Base-by-base conservation (phyloP, 2,113 vertebrate genomes). In the Otus sunia region DNA sequence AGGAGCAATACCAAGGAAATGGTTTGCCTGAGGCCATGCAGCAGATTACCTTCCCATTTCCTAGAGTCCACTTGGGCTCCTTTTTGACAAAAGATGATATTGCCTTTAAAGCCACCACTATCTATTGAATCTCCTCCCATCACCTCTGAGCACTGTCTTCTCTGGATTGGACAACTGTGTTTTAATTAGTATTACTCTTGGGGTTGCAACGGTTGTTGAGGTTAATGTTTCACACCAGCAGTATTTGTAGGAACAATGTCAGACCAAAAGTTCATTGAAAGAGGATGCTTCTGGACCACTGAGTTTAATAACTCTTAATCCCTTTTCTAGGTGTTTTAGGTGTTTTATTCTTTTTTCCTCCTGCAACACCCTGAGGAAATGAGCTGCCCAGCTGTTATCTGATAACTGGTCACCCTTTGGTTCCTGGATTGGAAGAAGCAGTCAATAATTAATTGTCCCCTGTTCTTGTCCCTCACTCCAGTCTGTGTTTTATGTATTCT, bases 131-230 rank as follows among this genome's bases (percentile, higher is more conserved):
- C 14, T 47, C 39, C 39, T 60, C 14, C 52, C 50, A 32, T 60
- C 36, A 25, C 73, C 47, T 59, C 47, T 63, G 58, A n/a, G 56
- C 39, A 69, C 37, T 64, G 75, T 72, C 63, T 88, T 74, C 52
- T 45, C 64, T 64, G 25, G 43, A 55, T 52, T 6, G 12, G 75
- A 39, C 47, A 74, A 79, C 39, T 60, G 50, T 22, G 19, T 89
- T 94, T 94, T 94, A 90, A 95, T 95, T 80, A 95, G 39, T 60
- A 45, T 41, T 81, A 39, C 66, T 91, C 91, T 26, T 79, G 91
- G 45, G 83, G 32, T 17, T 82, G 36, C 39, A 66, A 41, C 41
- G 82, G 83, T 49, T 36, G 20, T 7, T 92, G 60, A n/a, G 49
- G 72, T 75, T 84, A 86, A 92, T 5, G 6, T 72, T 91, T 92